Evolutionary conservation across 37 sponge, comb jelly and placozoan genomes (phyloP).

Genomic region (Geodia barretti): DNA sequence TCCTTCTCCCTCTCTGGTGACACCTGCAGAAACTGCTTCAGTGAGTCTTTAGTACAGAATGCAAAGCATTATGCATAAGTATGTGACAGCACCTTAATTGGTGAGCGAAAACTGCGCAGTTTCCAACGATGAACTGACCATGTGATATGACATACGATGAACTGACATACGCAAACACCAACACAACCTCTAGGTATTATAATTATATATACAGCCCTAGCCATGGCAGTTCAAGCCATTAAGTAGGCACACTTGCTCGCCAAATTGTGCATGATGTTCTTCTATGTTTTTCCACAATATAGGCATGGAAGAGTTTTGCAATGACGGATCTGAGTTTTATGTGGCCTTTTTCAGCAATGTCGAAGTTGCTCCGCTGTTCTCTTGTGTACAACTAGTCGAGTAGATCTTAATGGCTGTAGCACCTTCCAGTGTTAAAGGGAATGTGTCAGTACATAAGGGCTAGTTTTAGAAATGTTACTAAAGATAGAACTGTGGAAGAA

Average conservation of each 20-base stretch:
- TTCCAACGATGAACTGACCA: background rate
- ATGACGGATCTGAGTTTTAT: background rate
- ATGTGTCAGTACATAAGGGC: no score
- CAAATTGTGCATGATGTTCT: background rate
- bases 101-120: no score
- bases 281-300: no score
- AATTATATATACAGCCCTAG: background rate
- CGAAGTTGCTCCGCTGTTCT: background rate
- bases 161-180: conserved; percentile 1
- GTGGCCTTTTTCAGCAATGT: background rate
- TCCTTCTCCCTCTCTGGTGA: background rate
- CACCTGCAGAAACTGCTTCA: background rate
- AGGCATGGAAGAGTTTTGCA: background rate
- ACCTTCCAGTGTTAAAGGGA: no score
- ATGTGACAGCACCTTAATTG: no score
- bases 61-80: no score
- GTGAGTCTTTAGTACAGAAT: background rate
- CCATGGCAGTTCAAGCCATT: background rate
- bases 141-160: background rate
- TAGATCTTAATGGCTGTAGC: no score
- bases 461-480: no score
- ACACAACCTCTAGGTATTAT: background rate
- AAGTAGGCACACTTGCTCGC: background rate
- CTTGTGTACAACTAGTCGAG: no score
- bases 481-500: no score